Conservation (phyloP, 2,797 vertebrate genomes). For the Adelosebastes latens region DNA sequence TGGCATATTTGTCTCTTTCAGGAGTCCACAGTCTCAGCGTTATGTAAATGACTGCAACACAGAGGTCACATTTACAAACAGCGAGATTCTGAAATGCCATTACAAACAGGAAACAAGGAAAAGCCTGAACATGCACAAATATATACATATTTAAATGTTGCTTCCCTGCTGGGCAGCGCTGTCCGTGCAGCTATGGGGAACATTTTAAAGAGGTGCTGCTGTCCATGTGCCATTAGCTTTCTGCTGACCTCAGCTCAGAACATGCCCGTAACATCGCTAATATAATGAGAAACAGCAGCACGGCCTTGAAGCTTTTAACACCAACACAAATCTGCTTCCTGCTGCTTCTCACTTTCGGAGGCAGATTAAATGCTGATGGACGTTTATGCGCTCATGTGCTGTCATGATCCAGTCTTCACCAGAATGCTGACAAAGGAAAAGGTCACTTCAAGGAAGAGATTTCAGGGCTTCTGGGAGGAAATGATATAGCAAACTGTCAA, state of each 20-base stretch:
- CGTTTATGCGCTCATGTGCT: neutral
- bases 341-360: conserved; percentile 50
- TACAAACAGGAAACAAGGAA: conserved; percentile 38
- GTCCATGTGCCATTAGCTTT: conserved; percentile 53
- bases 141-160: conserved; percentile 30
- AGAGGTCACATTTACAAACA: conserved; percentile 39
- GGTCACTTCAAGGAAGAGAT: conserved; percentile 16
- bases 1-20: conserved; percentile 38
- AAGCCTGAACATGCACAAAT: conserved; percentile 47
- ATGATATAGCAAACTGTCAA: neutral
- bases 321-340: conserved; percentile 57
- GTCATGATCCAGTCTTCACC: conserved; percentile 19
- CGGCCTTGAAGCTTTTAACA: conserved; percentile 60
- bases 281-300: conserved; percentile 59
- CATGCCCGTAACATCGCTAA: conserved; percentile 26
- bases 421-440: conserved; percentile 24
- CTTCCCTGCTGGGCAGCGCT: conserved; percentile 31
- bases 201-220: conserved; percentile 46
- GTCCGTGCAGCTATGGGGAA: conserved; percentile 1
- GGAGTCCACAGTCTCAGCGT: conserved; percentile 28
- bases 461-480: conserved; percentile 1
- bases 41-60: conserved; percentile 51
- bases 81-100: conserved; percentile 21
- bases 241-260: conserved; percentile 64
- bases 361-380: conserved; percentile 23